Evolutionary conservation across 2,797 vertebrate species (phyloP).

Genomic region (Florisuga fusca): DNA sequence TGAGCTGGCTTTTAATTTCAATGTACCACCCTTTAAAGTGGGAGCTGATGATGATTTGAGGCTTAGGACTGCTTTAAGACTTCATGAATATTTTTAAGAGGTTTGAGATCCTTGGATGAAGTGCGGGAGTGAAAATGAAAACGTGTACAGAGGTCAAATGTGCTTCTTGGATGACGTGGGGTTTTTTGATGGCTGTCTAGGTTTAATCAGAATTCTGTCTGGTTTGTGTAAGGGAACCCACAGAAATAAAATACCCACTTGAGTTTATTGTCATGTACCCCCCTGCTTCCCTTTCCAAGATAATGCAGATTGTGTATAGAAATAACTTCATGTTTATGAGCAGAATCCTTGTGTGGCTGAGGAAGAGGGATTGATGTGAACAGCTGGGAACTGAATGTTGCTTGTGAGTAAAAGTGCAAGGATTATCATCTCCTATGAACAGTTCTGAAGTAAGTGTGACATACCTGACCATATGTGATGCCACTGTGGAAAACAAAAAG

Average conservation of each 20-base stretch:
- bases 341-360: neutral
- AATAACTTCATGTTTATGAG: neutral
- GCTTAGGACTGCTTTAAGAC: neutral
- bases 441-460: neutral
- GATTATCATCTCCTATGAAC: neutral
- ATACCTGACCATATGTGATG: neutral
- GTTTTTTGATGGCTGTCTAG: neutral
- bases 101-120: conserved; percentile 10
- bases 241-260: neutral
- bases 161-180: neutral
- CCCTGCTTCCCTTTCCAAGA: neutral
- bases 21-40: neutral
- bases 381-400: neutral
- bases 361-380: neutral
- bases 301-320: fast-evolving
- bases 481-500: neutral
- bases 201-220: neutral
- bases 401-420: neutral
- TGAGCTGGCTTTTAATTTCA: conserved; percentile 27
- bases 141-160: neutral
- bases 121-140: neutral
- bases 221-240: neutral
- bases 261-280: neutral
- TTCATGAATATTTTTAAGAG: conserved; percentile 34
- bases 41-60: neutral